phyloP scores from a whole-genome alignment of 2,113 vertebrate species.

The Sorex fumeus region DNA sequence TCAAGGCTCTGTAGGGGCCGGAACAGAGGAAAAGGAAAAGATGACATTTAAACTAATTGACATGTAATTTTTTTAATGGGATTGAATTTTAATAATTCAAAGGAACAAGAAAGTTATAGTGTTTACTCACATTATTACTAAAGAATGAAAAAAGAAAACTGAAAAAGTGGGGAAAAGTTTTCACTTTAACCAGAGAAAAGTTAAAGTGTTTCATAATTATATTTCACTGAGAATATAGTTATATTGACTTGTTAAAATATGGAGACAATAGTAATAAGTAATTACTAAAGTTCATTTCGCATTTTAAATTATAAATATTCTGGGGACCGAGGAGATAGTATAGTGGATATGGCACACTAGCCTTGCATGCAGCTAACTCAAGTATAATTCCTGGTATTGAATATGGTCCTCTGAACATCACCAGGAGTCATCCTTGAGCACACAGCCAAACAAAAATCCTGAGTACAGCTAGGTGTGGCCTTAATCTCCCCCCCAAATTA shows the following conservation, averaged over 20 bases:
- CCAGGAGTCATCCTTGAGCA: too few species aligned
- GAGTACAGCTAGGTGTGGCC: too few species aligned
- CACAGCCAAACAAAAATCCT: too few species aligned
- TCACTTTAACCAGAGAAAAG: conserved; percentile 12
- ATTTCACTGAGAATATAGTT: not conserved
- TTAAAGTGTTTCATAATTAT: not conserved
- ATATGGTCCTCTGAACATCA: too few species aligned
- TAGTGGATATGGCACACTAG: too few species aligned
- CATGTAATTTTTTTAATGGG: not conserved
- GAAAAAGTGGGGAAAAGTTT: not conserved
- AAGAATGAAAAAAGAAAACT: not conserved
- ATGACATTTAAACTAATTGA: not conserved
- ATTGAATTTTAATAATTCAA: conserved; percentile 5
- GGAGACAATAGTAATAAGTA: not conserved
- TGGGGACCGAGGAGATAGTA: too few species aligned
- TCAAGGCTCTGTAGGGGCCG: not conserved
- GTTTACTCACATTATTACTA: conserved; percentile 21
- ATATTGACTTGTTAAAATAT: not conserved
- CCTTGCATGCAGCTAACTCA: too few species aligned
- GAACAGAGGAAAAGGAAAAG: not conserved
- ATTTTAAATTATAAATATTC: not conserved
- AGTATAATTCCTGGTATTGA: too few species aligned
- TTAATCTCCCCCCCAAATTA: not conserved
- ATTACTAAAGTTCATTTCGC: not conserved
- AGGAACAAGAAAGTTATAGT: not conserved